These are phyloP conservation scores for Nasonia vitripennis DNA, from an alignment of 1,140 invertebrate genomes.

Conservation along the genomic window DNA sequence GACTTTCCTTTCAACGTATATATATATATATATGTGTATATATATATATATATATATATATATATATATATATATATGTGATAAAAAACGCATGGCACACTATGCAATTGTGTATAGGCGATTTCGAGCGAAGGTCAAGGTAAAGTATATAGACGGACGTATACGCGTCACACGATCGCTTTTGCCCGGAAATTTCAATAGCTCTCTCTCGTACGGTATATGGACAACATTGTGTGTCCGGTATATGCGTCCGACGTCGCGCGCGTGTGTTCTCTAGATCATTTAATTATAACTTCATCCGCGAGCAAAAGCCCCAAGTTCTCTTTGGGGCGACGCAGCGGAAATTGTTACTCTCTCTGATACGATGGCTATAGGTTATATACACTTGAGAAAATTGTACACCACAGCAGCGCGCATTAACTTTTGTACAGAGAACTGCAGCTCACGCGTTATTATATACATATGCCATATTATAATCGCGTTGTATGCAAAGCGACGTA, in stretches of 20 bases:
- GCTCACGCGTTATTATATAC: not conserved
- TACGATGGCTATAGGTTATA: not conserved
- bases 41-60: conserved; percentile 2
- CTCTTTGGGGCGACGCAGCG: not conserved
- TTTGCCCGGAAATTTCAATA: not conserved
- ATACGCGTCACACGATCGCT: not conserved
- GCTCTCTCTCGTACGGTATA: not conserved
- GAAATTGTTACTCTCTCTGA: not conserved
- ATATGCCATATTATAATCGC: too few species aligned
- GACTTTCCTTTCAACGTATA: conserved; percentile 35
- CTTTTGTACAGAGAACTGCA: not conserved
- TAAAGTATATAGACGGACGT: not conserved
- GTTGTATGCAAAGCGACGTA: too few species aligned
- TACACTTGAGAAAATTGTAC: not conserved
- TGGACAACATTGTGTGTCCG: not conserved
- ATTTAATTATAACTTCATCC: conserved; percentile 36
- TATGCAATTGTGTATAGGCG: conserved; percentile 45
- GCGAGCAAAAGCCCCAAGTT: not conserved
- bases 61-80: not conserved
- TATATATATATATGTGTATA: not conserved
- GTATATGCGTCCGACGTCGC: not conserved
- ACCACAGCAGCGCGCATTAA: not conserved
- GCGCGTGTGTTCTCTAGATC: not conserved
- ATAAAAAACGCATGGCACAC: conserved; percentile 30
- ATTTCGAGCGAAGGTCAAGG: conserved; percentile 7